Base-by-base conservation (phyloP, 2,797 vertebrate genomes). In the Galagoides demidoff region DNA sequence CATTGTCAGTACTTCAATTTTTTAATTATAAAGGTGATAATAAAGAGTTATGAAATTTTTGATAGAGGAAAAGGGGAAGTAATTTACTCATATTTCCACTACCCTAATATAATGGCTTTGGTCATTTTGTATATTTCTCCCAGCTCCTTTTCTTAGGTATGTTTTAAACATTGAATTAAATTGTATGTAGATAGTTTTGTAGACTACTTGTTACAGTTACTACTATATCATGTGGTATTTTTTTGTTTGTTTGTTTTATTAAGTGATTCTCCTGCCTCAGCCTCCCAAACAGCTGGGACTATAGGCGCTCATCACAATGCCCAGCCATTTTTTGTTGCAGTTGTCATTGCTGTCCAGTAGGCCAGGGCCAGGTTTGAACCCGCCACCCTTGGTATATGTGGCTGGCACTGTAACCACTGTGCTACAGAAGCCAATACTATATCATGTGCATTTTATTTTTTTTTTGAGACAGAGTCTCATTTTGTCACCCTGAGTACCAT, bases 121-220 rank as follows among this genome's bases (percentile, higher is more conserved):
- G 7, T 85, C 63, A 64, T 90, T 85, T 91, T 95, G 7, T 66
- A 0, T 85, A 59, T 95, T 37, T 89, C 31, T 85, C 59, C 27
- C 23, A 83, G 63, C 39, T 49, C 2, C 63, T 90, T 91, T 87
- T 92, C 37, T 76, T 78, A 59, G n/a, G 45, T 13, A 25, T 92
- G 11, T 87, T 68, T 94, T 94, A 90, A 95, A 87, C 59, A 84
- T 55, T 66, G 71, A 73, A 43, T 86, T 55, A n/a, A n/a, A 57
- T 77, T 78, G 25, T 77, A 76, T 94, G 7, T 19, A 89, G 61
- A 79, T 87, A 73, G 45, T 84, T 85, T 92, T 39, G 7, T 90
- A 64, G 55, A 87, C 68, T 90, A 7, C 52, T 95, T 81, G 94
- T 78, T 91, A 63, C 9, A 55, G 83, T 93, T 92, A 43, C 11